Evolutionary conservation across 1,140 invertebrate genomes (phyloP), one percentile per base, ranked within the genome.

Genomic region (Mizuhopecten yessoensis): DNA sequence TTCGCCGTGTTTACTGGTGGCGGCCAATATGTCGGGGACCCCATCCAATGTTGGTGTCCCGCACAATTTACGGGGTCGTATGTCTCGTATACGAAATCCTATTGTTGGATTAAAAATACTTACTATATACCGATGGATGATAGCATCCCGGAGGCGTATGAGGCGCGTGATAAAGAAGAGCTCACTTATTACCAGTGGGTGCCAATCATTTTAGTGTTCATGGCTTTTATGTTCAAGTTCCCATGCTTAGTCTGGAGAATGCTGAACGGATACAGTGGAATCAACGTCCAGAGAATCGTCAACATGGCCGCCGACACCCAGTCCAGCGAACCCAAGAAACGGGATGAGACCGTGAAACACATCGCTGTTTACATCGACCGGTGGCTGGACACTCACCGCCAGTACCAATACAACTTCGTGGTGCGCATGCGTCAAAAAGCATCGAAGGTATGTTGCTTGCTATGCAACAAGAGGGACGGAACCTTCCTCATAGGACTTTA

Each of bases 11-110:
- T 96, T 90, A 95, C 95, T n/a, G 94, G 93, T 20, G 93, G 94
- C 34, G 94, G 94, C 5, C 96, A 99, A 97, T 99, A 99, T 97
- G 99, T 99, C 17, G 99, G 99, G 86, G 95, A 96, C 93, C 96
- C 96, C 2, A 96, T 97, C 34, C 93, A 96, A 39, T 97, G 96
- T 92, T 97, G 96, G 96, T 95, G 94, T 75, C 96, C 97, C 0
- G 96, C 96, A 33, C 95, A 97, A 89, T 97, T 97, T 93, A 96
- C 96, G 89, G 95, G 94, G 13, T 92, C 95, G 23, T 95, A 95
- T 90, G 96, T 97, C 34, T 95, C 94, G 90, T 97, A 96, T 95
- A 96, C 94, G 87, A 96, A 96, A 92, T 97, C 95, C 49, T 96
- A 96, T 89, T 97, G 96, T 94, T 96, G 96, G 95, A 95, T 97